These are phyloP conservation scores for Menura novaehollandiae DNA, from an alignment of 2,113 vertebrate species.

Conservation along the genomic window DNA sequence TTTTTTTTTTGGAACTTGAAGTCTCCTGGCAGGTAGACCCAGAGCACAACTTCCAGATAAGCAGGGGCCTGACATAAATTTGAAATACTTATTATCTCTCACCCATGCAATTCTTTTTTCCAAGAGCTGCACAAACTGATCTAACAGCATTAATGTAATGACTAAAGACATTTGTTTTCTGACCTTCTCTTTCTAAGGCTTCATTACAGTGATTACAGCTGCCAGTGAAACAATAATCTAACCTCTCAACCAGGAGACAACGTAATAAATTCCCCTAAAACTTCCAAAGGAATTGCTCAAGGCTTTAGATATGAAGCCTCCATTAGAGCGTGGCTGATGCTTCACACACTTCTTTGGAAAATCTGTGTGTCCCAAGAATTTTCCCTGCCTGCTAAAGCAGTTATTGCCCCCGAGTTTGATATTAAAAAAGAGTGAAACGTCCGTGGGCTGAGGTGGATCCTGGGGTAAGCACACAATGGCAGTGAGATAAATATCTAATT, in stretches of 20 bases:
- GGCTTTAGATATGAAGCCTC: not conserved
- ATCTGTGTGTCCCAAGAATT: not conserved
- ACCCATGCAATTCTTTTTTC: not conserved
- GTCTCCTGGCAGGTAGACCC: not conserved
- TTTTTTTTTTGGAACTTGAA: not conserved
- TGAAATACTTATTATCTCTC: not conserved
- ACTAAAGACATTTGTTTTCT: not conserved
- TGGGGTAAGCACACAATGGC: not conserved
- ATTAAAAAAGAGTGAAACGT: not conserved
- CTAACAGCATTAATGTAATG: not conserved
- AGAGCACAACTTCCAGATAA: not conserved
- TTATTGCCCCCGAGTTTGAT: not conserved
- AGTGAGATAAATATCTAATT: constrained; percentile 1
- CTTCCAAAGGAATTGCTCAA: not conserved
- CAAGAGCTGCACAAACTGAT: not conserved
- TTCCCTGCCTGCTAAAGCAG: constrained; percentile 50
- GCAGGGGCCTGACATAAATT: not conserved
- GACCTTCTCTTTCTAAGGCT: not conserved
- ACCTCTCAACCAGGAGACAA: not conserved
- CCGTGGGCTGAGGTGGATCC: not conserved
- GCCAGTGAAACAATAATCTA: not conserved
- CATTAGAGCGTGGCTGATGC: not conserved
- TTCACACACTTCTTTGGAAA: not conserved
- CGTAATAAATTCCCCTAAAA: constrained; percentile 19
- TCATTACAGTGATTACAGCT: not conserved